Evolutionary conservation across 2,888 invertebrate genomes (phyloP).

Genomic region (Zaprionus lineosus): DNA sequence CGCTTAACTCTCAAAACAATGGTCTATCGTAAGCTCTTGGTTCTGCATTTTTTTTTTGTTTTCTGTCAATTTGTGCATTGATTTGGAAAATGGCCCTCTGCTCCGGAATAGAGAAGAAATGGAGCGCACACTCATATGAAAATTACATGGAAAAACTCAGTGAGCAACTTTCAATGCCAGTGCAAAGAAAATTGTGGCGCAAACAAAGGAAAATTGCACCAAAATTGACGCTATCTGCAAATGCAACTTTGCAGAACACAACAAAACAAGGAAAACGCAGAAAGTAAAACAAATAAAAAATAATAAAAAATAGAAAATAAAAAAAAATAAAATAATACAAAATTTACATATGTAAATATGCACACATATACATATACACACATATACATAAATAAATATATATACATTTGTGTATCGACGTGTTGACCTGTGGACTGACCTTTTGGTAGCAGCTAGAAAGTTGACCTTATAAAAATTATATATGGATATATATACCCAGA

Average conservation of each 20-base stretch:
- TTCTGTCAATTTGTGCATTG: constrained; percentile 79
- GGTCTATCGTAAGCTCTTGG: constrained; percentile 15
- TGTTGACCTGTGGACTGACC: too few species aligned
- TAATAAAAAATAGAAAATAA: background rate
- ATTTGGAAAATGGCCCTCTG: constrained; percentile 69
- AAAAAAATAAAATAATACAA: too few species aligned
- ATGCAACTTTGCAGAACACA: constrained; percentile 57
- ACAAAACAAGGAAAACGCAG: constrained; percentile 10
- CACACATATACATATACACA: too few species aligned
- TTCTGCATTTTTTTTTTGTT: constrained; percentile 15
- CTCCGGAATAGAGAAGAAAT: constrained; percentile 49
- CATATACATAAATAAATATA: too few species aligned
- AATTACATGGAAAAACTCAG: constrained; percentile 42
- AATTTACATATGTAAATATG: too few species aligned
- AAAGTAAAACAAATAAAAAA: constrained; percentile 22
- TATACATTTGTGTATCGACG: too few species aligned
- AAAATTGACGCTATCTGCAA: constrained; percentile 69
- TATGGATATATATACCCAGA: too few species aligned
- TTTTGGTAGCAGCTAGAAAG: too few species aligned
- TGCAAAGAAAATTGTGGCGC: constrained; percentile 27
- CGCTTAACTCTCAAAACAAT: constrained; percentile 29
- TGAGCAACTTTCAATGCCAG: constrained; percentile 22
- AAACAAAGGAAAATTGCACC: constrained; percentile 59
- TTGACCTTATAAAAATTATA: too few species aligned
- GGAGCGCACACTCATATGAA: constrained; percentile 51